Evolutionary conservation across 1,140 invertebrate genomes (phyloP).

Genomic region (Sipha flava): DNA sequence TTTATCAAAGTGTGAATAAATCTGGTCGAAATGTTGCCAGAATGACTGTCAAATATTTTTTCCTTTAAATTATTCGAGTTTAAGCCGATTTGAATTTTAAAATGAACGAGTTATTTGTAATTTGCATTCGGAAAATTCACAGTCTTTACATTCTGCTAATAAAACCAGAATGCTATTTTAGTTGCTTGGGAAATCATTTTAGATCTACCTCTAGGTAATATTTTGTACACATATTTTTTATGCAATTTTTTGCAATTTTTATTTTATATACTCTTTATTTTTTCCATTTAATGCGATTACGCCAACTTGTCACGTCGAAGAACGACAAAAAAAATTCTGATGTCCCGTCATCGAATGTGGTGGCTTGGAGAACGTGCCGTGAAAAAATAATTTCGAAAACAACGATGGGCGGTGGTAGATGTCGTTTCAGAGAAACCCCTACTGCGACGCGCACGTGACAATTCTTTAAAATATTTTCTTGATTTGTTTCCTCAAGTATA

Average conservation of each 20-base stretch:
- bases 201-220: background rate
- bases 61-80: background rate
- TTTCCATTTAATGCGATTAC: background rate
- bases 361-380: background rate
- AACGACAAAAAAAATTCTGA: background rate
- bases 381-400: constrained; percentile 5
- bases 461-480: background rate
- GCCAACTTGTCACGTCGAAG: background rate
- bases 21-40: background rate
- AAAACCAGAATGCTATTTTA: background rate
- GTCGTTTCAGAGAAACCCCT: background rate
- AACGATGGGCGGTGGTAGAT: background rate
- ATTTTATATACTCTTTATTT: background rate
- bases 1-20: background rate
- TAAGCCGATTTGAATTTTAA: constrained; percentile 1
- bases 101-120: background rate
- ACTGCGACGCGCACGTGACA: background rate
- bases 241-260: background rate
- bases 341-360: background rate
- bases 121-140: background rate
- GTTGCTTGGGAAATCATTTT: background rate
- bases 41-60: background rate
- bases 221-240: background rate
- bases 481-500: background rate
- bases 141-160: background rate